These are phyloP conservation scores for Dendronephthya gigantea DNA, from an alignment of 64 coral and sea anemone species.

Conservation along the genomic window DNA sequence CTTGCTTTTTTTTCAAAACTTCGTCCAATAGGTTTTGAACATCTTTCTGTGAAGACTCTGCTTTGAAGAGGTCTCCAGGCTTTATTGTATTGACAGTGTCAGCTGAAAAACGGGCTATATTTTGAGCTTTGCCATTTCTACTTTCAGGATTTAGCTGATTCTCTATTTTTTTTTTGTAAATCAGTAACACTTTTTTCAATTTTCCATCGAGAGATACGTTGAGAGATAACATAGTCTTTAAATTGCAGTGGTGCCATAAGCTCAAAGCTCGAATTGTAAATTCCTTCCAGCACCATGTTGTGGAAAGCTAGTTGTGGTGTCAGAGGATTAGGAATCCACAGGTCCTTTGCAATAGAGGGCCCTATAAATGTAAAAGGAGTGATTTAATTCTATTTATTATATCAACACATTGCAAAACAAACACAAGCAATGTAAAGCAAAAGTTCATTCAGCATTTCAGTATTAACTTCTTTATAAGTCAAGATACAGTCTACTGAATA, in stretches of 20 bases:
- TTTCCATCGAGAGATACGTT: slow-evolving; percentile 15
- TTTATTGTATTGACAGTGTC: not conserved
- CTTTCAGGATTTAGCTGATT: slow-evolving; percentile 15
- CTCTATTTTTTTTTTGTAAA: slow-evolving; percentile 10
- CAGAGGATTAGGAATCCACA: slow-evolving; percentile 48
- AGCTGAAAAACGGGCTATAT: slow-evolving; percentile 4
- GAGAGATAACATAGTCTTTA: slow-evolving; percentile 33
- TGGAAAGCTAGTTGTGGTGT: slow-evolving; percentile 17
- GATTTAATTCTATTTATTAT: not conserved
- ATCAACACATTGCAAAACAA: not conserved
- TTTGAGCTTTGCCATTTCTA: slow-evolving; percentile 15
- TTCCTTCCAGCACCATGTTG: slow-evolving; percentile 23
- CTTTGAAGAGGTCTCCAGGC: slow-evolving; percentile 23
- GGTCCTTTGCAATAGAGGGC: slow-evolving; percentile 25
- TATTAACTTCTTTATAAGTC: not conserved
- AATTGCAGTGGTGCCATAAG: slow-evolving; percentile 27
- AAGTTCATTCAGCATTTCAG: not conserved
- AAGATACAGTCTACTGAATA: not conserved
- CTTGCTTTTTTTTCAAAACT: not conserved
- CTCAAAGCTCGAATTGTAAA: slow-evolving; percentile 21
- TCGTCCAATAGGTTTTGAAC: not conserved
- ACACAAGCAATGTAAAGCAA: not conserved
- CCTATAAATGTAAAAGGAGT: slow-evolving; percentile 8
- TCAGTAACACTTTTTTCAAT: slow-evolving; percentile 16
- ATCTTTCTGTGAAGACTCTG: slow-evolving; percentile 1